These are phyloP conservation scores for Pipistrellus kuhlii DNA, from an alignment of 2,797 vertebrate species.

Conservation along the genomic window DNA sequence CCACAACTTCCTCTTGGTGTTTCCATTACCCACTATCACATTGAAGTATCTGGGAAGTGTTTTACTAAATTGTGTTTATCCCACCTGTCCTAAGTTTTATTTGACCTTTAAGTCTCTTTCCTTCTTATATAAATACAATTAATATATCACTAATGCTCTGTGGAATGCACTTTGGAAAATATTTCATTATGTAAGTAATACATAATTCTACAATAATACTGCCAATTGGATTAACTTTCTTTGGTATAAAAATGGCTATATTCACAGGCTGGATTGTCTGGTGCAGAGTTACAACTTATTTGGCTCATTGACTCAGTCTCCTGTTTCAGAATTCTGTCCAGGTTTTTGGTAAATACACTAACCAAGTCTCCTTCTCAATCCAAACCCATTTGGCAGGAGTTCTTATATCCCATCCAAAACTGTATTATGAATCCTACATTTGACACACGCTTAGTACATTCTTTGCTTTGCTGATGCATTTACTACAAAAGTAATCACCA, in stretches of 20 bases:
- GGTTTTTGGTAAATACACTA: background rate
- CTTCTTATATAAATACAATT: background rate
- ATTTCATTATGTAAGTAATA: background rate
- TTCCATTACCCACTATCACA: background rate
- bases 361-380: background rate
- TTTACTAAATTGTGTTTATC: background rate
- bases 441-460: background rate
- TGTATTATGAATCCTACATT: background rate
- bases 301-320: background rate
- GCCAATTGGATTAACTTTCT: background rate
- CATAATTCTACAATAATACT: background rate
- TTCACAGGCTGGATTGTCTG: background rate
- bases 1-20: background rate
- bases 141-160: background rate
- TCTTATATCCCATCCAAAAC: background rate
- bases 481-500: background rate
- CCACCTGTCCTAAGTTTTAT: slow-evolving; percentile 12
- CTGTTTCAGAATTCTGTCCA: background rate
- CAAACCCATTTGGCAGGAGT: background rate
- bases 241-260: background rate
- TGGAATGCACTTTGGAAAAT: background rate
- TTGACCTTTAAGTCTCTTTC: background rate
- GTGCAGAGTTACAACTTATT: background rate
- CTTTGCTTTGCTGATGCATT: background rate
- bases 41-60: background rate